Conservation (phyloP, 2,888 invertebrate genomes). For the Gastracanthus pulcherrimus region DNA sequence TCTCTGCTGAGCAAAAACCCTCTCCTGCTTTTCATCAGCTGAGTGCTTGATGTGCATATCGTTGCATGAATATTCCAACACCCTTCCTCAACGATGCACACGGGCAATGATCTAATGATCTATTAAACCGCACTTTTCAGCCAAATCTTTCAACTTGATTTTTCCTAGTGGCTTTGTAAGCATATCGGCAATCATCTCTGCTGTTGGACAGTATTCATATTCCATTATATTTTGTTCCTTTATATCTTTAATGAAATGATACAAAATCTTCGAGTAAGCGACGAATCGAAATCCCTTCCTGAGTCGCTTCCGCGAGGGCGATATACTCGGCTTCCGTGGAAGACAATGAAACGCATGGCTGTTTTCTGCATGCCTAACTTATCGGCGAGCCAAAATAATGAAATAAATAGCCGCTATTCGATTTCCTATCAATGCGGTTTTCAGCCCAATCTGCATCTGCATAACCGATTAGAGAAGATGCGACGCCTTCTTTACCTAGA, state of each 20-base stretch:
- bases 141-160: slow-evolving; percentile 35
- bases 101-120: background rate
- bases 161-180: slow-evolving; percentile 64
- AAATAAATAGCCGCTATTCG: slow-evolving; percentile 67
- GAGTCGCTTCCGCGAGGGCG: slow-evolving; percentile 61
- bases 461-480: slow-evolving; percentile 36
- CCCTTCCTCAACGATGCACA: background rate
- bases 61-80: too few species aligned
- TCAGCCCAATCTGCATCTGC: slow-evolving; percentile 70
- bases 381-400: slow-evolving; percentile 59
- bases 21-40: too few species aligned
- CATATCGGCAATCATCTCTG: slow-evolving; percentile 64
- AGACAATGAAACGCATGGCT: slow-evolving; percentile 61
- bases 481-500: slow-evolving; percentile 40
- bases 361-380: slow-evolving; percentile 65
- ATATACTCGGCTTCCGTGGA: slow-evolving; percentile 64
- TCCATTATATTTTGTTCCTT: slow-evolving; percentile 52
- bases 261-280: slow-evolving; percentile 59
- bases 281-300: slow-evolving; percentile 61
- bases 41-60: too few species aligned
- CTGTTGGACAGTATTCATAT: slow-evolving; percentile 63
- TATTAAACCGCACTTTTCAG: background rate
- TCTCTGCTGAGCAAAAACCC: too few species aligned
- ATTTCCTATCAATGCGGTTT: slow-evolving; percentile 64
- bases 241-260: slow-evolving; percentile 46